A percentile compares a stretch with the other conserved stretches of the same genome.
Evolutionary conservation across 2,113 vertebrate species (phyloP).

Genomic region (Grammomys surdaster): DNA sequence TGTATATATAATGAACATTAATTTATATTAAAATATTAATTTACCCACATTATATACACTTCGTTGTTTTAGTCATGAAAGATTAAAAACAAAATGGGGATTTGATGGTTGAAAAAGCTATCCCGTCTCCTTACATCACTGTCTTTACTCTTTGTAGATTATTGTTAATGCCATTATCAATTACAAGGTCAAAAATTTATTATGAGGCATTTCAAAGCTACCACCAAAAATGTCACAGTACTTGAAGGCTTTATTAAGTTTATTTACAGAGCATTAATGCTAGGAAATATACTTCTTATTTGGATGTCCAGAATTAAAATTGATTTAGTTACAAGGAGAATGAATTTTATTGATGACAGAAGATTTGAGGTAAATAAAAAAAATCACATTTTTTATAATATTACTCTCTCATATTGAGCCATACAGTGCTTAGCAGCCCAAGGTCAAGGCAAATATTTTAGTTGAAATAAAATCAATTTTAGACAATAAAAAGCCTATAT

Average conservation of each 20-base stretch:
- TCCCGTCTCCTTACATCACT: not conserved
- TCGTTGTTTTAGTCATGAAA: not conserved
- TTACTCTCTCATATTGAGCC: conserved; percentile 59
- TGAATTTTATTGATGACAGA: conserved; percentile 68
- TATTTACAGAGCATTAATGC: conserved; percentile 72
- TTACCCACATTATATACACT: not conserved
- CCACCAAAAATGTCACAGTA: not conserved
- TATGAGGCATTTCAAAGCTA: conserved; percentile 25
- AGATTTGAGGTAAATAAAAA: conserved; percentile 57
- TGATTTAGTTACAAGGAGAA: conserved; percentile 76
- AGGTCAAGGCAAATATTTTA: conserved; percentile 71
- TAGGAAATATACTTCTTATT: conserved; percentile 72
- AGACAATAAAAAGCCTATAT: conserved; percentile 68
- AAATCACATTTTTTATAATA: conserved; percentile 48
- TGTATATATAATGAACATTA: not conserved
- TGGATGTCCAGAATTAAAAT: conserved; percentile 66
- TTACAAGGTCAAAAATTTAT: conserved; percentile 19
- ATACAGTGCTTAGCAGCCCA: not conserved
- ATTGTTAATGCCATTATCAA: conserved; percentile 6
- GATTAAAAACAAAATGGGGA: not conserved
- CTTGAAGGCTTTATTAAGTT: conserved; percentile 73
- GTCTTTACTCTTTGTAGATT: not conserved
- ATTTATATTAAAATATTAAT: not conserved
- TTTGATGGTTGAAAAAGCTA: not conserved
- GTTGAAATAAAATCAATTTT: conserved; percentile 76